Conservation (phyloP, 2,797 vertebrate species). For the Loriculus beryllinus region DNA sequence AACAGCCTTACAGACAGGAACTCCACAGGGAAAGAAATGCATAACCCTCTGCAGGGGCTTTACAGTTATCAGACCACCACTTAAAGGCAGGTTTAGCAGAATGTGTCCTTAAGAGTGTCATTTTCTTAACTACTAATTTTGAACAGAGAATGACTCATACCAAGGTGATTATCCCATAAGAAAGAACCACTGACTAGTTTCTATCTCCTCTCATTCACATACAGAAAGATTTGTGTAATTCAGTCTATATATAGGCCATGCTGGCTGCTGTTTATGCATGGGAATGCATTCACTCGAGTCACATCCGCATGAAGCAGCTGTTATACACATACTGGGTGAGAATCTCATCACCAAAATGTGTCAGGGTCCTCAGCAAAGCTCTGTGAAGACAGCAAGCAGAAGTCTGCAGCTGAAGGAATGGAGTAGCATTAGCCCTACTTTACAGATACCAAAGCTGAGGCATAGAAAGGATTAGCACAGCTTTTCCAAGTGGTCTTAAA, state of each 20-base stretch:
- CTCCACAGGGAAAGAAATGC: neutral
- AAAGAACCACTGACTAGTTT: neutral
- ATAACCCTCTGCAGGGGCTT: neutral
- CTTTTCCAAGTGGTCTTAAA: neutral
- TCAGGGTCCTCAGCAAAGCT: neutral
- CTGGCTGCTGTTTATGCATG: neutral
- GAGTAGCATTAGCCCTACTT: neutral
- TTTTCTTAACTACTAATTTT: neutral
- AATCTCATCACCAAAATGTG: neutral
- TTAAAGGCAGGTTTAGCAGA: neutral
- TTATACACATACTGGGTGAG: neutral
- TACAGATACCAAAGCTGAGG: neutral
- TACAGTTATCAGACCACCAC: neutral
- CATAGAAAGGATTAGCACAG: neutral
- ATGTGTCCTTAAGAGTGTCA: neutral
- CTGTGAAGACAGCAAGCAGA: neutral
- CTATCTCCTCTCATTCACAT: neutral
- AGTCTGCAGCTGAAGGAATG: neutral
- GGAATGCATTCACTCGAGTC: neutral
- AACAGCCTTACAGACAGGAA: neutral
- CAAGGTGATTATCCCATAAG: neutral
- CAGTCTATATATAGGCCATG: neutral
- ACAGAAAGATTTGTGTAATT: neutral
- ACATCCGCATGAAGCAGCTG: neutral
- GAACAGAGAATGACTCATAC: neutral